Conservation (phyloP, 2,797 vertebrate species). For the Halcyon smyrnensis region DNA sequence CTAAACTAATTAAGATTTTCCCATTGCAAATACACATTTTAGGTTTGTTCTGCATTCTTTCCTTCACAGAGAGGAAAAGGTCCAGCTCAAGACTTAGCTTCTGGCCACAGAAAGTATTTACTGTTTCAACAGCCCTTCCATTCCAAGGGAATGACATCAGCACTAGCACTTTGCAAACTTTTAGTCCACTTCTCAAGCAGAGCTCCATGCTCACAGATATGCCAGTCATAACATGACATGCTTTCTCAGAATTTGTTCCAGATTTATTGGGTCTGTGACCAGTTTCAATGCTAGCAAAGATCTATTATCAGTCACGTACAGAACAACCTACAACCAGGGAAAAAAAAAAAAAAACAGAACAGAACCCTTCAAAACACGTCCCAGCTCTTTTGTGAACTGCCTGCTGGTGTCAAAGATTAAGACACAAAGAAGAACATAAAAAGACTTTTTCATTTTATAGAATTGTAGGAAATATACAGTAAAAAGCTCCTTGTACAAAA, state of each 20-base stretch:
- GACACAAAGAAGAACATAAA: background rate
- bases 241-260: conserved; percentile 71
- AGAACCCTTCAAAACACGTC: background rate
- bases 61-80: conserved; percentile 71
- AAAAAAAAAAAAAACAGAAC: background rate
- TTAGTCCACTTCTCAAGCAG: conserved; percentile 78
- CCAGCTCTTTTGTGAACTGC: background rate
- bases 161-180: conserved; percentile 70
- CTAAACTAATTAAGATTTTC: conserved; percentile 76
- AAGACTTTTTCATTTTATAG: background rate
- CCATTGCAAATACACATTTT: conserved; percentile 73
- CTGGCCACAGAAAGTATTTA: conserved; percentile 73
- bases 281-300: conserved; percentile 12
- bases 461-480: background rate
- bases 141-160: conserved; percentile 81
- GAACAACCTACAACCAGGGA: background rate
- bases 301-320: conserved; percentile 53
- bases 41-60: conserved; percentile 75
- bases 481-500: background rate
- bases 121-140: conserved; percentile 75
- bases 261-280: conserved; percentile 56
- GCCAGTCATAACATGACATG: conserved; percentile 62
- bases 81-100: conserved; percentile 69
- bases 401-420: background rate
- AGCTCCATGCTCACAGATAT: conserved; percentile 71